Evolutionary conservation across 2,888 invertebrate genomes (phyloP), one percentile per base, ranked within the genome.

Genomic region (Drosophila neutralis): DNA sequence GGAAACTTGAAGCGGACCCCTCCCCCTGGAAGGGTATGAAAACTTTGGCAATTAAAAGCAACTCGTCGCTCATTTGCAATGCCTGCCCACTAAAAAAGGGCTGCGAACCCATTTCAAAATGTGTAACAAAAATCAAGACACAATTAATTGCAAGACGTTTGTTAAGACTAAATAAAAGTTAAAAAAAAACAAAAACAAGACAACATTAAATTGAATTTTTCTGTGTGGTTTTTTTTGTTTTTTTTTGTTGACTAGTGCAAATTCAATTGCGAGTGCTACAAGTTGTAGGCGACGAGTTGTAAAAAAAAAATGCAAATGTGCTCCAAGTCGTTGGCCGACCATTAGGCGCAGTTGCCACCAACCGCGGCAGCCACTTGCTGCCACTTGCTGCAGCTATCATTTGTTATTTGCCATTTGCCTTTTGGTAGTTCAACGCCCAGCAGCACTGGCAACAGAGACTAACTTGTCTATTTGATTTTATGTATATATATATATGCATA

Each of bases 91-190:
- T 29, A 62, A 69, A 60, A 42, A 72, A 64, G 62, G 69, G 18
- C 62, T 67, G 57, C 58, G 69, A 82, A 78, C 79, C 81, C 82
- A 76, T 78, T 79, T 81, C 73, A 77, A 80, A 84, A 83, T 80
- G 82, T 80, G 80, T 76, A 82, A 80, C 82, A 80, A 80, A 87
- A 87, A 87, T 85, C 87, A 81, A 78, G 81, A 76, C 83, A 82
- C 86, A 85, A 85, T 85, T 85, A 85, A 85, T 85, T 87, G 85
- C 85, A 78, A 73, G 85, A 82, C 85, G 80, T 87, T 85, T 85
- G 85, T 77, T 58, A 64, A 68, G 60, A 58, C 56, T 40, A n/a
- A 64, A 58, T 27, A 24, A 57, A 72, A 62, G 36, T 38, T 1
- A 13, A 38, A 36, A 57, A 53, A 18, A 8, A n/a, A 53, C 48